Evolutionary conservation across 2,797 vertebrate genomes (phyloP).

Genomic region (Myoxocephalus aenaeus): DNA sequence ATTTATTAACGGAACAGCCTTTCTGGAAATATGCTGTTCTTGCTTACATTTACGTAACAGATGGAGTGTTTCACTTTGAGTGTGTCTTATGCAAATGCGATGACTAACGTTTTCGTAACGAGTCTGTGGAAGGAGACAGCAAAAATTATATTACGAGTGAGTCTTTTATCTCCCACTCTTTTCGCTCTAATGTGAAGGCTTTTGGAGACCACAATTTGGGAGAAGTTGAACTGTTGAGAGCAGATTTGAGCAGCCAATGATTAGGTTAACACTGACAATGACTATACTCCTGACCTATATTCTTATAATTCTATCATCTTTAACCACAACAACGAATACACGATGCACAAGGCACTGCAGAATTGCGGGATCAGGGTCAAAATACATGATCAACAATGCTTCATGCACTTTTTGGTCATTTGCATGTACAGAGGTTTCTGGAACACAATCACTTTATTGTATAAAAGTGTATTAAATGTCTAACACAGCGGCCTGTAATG

Average conservation of each 20-base stretch:
- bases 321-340: background rate
- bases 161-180: background rate
- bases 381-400: constrained; percentile 1
- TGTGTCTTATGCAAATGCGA: constrained; percentile 41
- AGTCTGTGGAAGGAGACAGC: constrained; percentile 1
- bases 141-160: background rate
- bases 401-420: constrained; percentile 23
- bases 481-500: constrained; percentile 45
- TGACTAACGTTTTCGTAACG: constrained; percentile 33
- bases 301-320: background rate
- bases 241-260: background rate
- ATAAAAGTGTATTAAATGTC: constrained; percentile 13
- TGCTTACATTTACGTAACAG: constrained; percentile 19
- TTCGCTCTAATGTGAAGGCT: background rate
- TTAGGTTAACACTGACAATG: background rate
- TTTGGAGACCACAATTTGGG: background rate
- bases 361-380: background rate
- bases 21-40: constrained; percentile 11
- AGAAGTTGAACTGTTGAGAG: background rate
- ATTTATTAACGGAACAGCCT: constrained; percentile 11
- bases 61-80: constrained; percentile 21
- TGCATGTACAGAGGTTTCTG: constrained; percentile 3
- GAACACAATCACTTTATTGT: constrained; percentile 44
- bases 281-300: background rate
- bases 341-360: background rate